Percentiles rank a stretch among this genome's conserved stretches.
These are phyloP conservation scores for Cephus pygmeus DNA, from an alignment of 2,888 invertebrate genomes.

Conservation along the genomic window DNA sequence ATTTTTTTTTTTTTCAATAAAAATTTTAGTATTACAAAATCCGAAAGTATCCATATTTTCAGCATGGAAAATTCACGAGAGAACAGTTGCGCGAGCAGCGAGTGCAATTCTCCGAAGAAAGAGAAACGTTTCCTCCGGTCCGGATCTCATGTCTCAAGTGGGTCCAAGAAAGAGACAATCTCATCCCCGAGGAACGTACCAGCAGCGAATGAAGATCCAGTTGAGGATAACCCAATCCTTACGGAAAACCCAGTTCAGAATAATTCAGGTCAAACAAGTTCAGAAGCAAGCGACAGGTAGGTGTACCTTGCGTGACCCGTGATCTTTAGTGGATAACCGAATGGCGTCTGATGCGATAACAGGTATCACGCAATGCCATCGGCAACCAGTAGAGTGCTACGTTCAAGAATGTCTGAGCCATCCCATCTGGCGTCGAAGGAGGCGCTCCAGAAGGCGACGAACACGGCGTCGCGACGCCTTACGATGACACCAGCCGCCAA, in stretches of 20 bases:
- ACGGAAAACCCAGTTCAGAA: neutral
- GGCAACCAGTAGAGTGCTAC: slow-evolving; percentile 18
- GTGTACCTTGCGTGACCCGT: neutral
- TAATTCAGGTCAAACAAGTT: neutral
- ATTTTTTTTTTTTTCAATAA: neutral
- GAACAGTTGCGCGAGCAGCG: slow-evolving; percentile 45
- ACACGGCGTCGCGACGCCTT: slow-evolving; percentile 28
- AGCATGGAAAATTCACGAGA: slow-evolving; percentile 34
- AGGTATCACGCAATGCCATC: slow-evolving; percentile 18
- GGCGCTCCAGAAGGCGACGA: slow-evolving; percentile 20
- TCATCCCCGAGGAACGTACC: neutral
- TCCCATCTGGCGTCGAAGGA: slow-evolving; percentile 25
- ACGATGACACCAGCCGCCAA: slow-evolving; percentile 23
- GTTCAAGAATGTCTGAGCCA: slow-evolving; percentile 27
- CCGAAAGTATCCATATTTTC: neutral
- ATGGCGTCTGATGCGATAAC: neutral
- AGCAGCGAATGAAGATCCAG: neutral
- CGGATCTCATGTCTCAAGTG: slow-evolving; percentile 40
- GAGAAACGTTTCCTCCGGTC: slow-evolving; percentile 38
- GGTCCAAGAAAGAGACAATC: slow-evolving; percentile 32
- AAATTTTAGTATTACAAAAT: neutral
- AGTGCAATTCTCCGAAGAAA: slow-evolving; percentile 37
- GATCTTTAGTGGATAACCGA: neutral
- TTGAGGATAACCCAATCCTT: neutral
- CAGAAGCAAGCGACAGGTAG: neutral